These are phyloP conservation scores for Porphyrio hochstetteri DNA, from an alignment of 2,113 vertebrate genomes.

Conservation along the genomic window DNA sequence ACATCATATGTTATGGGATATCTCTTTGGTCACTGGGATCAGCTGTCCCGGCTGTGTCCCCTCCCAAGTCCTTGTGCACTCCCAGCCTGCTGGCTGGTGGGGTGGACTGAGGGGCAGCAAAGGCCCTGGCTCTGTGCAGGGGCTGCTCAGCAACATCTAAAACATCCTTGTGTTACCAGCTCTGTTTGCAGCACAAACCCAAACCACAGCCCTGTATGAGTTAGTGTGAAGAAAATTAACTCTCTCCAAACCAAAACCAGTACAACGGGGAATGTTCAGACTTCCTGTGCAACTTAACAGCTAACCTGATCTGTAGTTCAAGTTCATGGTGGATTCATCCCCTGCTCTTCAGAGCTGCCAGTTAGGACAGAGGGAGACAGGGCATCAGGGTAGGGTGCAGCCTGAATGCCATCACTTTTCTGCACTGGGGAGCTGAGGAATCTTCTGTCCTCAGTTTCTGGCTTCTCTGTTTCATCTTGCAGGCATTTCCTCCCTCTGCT, in stretches of 20 bases:
- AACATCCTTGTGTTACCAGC: not conserved
- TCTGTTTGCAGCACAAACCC: not conserved
- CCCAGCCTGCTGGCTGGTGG: not conserved
- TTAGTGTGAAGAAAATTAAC: not conserved
- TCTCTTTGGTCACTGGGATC: not conserved
- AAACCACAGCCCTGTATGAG: not conserved
- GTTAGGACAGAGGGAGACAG: not conserved
- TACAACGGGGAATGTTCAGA: not conserved
- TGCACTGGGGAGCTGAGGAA: not conserved
- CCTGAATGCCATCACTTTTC: not conserved
- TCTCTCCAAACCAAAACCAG: not conserved
- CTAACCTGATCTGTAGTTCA: not conserved
- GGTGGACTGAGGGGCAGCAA: not conserved
- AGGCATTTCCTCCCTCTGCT: not conserved
- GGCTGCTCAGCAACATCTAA: not conserved
- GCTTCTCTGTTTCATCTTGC: not conserved
- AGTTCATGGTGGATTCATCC: not conserved
- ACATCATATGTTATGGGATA: accelerated
- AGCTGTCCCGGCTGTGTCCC: not conserved
- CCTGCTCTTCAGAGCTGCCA: not conserved
- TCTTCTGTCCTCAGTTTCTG: not conserved
- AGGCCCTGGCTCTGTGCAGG: not conserved
- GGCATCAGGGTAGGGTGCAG: not conserved
- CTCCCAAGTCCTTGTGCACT: not conserved
- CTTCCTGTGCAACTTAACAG: not conserved